Conservation (phyloP, 2,888 invertebrate genomes). For the Eupithecia vulgata region DNA sequence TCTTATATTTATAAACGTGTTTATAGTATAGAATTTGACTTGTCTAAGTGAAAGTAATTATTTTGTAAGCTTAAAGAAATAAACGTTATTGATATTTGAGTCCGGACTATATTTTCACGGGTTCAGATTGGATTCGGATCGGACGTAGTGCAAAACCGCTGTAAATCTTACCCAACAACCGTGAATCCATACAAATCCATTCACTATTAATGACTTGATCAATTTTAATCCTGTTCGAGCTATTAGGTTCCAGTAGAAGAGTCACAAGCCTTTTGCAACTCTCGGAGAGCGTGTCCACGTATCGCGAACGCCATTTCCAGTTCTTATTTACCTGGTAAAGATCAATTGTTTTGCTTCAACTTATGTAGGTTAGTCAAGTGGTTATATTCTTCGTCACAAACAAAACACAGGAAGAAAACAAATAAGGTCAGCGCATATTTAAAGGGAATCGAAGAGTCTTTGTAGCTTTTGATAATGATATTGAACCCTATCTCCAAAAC, state of each 20-base stretch:
- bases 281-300: slow-evolving; percentile 82
- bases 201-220: slow-evolving; percentile 82
- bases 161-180: slow-evolving; percentile 65
- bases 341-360: background rate
- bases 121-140: no score
- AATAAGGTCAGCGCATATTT: background rate
- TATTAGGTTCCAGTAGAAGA: slow-evolving; percentile 88
- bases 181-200: slow-evolving; percentile 88
- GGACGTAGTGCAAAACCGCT: background rate
- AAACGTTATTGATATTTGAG: no score
- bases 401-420: no score
- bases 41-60: no score
- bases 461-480: no score
- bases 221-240: slow-evolving; percentile 83
- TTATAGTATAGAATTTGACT: no score
- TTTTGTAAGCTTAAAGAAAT: no score
- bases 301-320: slow-evolving; percentile 89
- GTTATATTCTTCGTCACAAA: no score
- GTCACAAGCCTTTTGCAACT: slow-evolving; percentile 86
- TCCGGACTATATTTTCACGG: no score
- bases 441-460: background rate
- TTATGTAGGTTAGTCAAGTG: no score
- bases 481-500: no score
- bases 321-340: slow-evolving; percentile 75
- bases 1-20: no score